phyloP scores from a whole-genome alignment of 2,113 vertebrate genomes.

The Calyptomena viridis region DNA sequence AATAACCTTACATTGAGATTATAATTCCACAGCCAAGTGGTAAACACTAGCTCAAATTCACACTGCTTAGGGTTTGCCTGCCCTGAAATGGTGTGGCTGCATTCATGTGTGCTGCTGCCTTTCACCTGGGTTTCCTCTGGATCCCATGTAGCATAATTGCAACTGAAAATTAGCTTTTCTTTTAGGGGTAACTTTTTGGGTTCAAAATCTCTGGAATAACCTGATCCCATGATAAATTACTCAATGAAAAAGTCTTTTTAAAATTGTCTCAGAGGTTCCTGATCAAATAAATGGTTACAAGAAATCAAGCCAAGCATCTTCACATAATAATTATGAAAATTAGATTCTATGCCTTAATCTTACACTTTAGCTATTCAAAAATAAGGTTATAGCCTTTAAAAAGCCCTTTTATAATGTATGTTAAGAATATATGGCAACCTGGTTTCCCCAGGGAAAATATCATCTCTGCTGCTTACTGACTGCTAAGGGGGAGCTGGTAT shows the following conservation, averaged over 20 bases:
- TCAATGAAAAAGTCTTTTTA: neutral
- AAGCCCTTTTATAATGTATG: neutral
- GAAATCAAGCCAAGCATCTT: neutral
- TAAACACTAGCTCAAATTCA: neutral
- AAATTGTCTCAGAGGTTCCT: neutral
- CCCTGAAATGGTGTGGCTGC: neutral
- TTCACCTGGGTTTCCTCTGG: neutral
- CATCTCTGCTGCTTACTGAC: neutral
- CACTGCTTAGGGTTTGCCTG: neutral
- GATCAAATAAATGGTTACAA: neutral
- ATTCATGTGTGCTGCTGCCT: neutral
- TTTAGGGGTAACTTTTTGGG: neutral
- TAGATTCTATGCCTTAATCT: neutral
- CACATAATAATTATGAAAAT: neutral
- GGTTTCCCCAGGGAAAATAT: neutral
- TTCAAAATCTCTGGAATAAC: neutral
- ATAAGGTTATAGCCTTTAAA: neutral
- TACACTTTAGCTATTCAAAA: neutral
- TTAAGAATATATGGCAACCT: neutral
- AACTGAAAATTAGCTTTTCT: neutral
- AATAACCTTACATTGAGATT: neutral
- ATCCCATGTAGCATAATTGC: accelerated
- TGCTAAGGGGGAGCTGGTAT: neutral
- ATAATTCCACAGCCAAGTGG: neutral
- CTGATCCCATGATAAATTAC: neutral